phyloP scores from a whole-genome alignment of 1,140 invertebrate species.

The Heliconius hewitsoni region DNA sequence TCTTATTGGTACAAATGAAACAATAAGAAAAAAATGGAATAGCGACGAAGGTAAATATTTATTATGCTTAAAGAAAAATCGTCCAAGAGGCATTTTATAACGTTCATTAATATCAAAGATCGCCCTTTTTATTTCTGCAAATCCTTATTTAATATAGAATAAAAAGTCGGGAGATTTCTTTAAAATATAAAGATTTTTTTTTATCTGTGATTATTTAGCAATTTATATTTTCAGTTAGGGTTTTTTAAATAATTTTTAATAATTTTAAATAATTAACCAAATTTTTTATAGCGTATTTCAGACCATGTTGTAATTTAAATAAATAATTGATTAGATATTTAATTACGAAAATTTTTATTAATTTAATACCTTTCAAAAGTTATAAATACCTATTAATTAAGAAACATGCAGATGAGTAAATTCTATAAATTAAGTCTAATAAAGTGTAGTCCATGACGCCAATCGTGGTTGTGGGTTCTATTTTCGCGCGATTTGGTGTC shows the following conservation, averaged over 20 bases:
- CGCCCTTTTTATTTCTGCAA: conserved; percentile 4
- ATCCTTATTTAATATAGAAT: conserved; percentile 7
- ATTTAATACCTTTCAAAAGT: not conserved
- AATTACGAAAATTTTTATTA: not conserved
- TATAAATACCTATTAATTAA: too few relatives aligned
- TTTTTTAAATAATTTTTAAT: not conserved
- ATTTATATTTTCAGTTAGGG: not conserved
- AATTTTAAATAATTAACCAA: not conserved
- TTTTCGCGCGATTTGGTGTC: too few relatives aligned
- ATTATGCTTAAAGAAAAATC: conserved; percentile 16
- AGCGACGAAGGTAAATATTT: conserved; percentile 4
- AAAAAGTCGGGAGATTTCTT: not conserved
- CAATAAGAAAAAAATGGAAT: not conserved
- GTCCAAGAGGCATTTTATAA: conserved; percentile 13
- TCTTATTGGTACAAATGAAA: conserved; percentile 10
- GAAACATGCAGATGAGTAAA: too few relatives aligned
- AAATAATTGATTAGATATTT: not conserved
- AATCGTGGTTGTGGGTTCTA: too few relatives aligned
- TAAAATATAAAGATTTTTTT: conserved; percentile 3
- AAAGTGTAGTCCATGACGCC: too few relatives aligned
- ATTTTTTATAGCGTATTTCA: not conserved
- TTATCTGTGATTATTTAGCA: conserved; percentile 1
- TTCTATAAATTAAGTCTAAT: too few relatives aligned
- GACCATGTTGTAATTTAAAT: not conserved
- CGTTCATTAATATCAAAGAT: conserved; percentile 16